Conservation (phyloP, 2,888 invertebrate species). For the Cheilosia vernalis region DNA sequence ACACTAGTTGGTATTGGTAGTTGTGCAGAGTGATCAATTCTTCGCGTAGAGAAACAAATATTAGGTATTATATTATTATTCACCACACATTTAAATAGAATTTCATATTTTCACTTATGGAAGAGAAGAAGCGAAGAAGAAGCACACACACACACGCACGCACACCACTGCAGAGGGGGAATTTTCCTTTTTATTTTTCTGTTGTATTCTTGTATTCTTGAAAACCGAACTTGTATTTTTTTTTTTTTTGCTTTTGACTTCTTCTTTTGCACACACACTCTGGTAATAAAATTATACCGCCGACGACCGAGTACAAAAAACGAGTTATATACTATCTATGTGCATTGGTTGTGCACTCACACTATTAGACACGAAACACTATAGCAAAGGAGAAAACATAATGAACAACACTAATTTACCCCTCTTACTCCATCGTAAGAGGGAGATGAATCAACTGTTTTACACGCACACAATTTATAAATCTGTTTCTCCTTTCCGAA, state of each 20-base stretch:
- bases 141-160: conserved; percentile 13
- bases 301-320: conserved; percentile 66
- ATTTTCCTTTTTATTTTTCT: conserved; percentile 32
- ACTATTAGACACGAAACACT: conserved; percentile 20
- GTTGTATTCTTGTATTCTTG: conserved; percentile 39
- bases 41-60: conserved; percentile 51
- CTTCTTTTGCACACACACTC: conserved; percentile 45
- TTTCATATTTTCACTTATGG: conserved; percentile 48
- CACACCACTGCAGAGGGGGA: conserved; percentile 45
- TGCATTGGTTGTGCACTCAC: conserved; percentile 44
- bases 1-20: conserved; percentile 54
- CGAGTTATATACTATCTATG: conserved; percentile 47
- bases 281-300: conserved; percentile 66
- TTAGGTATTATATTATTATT: conserved; percentile 42
- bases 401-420: conserved; percentile 57
- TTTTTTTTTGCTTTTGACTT: conserved; percentile 27
- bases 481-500: conserved; percentile 28
- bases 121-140: conserved; percentile 21
- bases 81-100: conserved; percentile 61
- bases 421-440: conserved; percentile 49
- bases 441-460: conserved; percentile 56
- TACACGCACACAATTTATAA: conserved; percentile 37
- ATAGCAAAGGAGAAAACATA: conserved; percentile 53
- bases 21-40: conserved; percentile 51
- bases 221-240: conserved; percentile 45